Conservation (phyloP, 2,797 vertebrate genomes). For the Carapus acus region DNA sequence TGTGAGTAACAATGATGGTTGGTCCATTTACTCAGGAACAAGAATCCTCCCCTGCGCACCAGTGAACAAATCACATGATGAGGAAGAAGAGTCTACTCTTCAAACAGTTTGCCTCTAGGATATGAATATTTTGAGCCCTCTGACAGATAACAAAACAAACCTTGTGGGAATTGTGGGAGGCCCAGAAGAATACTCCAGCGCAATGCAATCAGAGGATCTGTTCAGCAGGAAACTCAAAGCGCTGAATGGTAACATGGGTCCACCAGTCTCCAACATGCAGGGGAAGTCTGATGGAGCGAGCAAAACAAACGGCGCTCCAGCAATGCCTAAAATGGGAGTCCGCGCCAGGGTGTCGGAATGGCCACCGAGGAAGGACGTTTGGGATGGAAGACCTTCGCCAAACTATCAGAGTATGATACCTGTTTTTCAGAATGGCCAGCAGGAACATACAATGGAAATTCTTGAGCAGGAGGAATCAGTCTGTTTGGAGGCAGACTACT, state of each 20-base stretch:
- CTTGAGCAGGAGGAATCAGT: conserved; percentile 72
- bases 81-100: conserved; percentile 65
- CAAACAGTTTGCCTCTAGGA: conserved; percentile 62
- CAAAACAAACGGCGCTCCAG: conserved; percentile 83
- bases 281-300: conserved; percentile 77
- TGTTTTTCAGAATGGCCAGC: conserved; percentile 81
- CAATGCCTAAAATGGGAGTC: conserved; percentile 97
- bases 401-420: conserved; percentile 80
- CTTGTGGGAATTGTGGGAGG: conserved; percentile 75
- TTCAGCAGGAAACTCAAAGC: conserved; percentile 90
- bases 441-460: conserved; percentile 71
- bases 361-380: conserved; percentile 88
- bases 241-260: conserved; percentile 85
- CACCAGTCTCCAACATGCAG: conserved; percentile 72
- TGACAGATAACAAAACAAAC: conserved; percentile 79
- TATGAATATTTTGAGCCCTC: conserved; percentile 83
- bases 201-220: conserved; percentile 93
- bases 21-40: conserved; percentile 53
- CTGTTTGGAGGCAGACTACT: conserved; percentile 76
- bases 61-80: conserved; percentile 66
- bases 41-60: conserved; percentile 48
- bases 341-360: conserved; percentile 91
- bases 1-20: conserved; percentile 66
- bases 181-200: conserved; percentile 76
- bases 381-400: conserved; percentile 78